Conservation (phyloP, 2,888 invertebrate species). For the Dorcus parallelipipedus region DNA sequence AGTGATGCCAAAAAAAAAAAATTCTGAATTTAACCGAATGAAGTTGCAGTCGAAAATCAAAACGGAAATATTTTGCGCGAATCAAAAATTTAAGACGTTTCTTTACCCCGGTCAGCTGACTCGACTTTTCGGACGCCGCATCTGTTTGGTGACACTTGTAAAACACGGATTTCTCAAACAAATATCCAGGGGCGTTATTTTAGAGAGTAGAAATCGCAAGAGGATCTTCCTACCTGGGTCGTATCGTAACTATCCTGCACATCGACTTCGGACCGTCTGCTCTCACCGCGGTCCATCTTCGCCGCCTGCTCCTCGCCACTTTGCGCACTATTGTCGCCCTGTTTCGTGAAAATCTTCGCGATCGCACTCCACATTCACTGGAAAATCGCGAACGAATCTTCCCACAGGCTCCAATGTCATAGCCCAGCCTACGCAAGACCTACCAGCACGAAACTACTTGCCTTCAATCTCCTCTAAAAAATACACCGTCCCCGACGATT, state of each 20-base stretch:
- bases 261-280: constrained; percentile 60
- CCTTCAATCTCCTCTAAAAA: too few species aligned
- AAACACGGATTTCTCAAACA: neutral
- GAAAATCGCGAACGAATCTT: constrained; percentile 17
- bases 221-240: constrained; percentile 56
- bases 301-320: constrained; percentile 32
- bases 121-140: constrained; percentile 11
- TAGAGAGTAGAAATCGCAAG: neutral
- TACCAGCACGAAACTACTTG: neutral
- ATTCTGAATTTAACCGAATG: too few species aligned
- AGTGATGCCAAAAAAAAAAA: too few species aligned
- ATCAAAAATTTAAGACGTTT: neutral
- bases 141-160: constrained; percentile 7
- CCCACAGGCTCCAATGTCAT: constrained; percentile 45
- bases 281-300: constrained; percentile 44
- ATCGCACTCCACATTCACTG: constrained; percentile 45
- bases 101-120: constrained; percentile 14
- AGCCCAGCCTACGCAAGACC: constrained; percentile 44
- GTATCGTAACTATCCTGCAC: constrained; percentile 60
- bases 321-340: constrained; percentile 36
- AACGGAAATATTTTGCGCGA: too few species aligned
- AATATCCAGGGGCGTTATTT: constrained; percentile 5
- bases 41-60: too few species aligned
- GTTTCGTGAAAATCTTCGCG: constrained; percentile 47
- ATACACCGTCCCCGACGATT: neutral